phyloP scores from a whole-genome alignment of 2,797 vertebrate genomes.

The Notolepis coatsorum region DNA sequence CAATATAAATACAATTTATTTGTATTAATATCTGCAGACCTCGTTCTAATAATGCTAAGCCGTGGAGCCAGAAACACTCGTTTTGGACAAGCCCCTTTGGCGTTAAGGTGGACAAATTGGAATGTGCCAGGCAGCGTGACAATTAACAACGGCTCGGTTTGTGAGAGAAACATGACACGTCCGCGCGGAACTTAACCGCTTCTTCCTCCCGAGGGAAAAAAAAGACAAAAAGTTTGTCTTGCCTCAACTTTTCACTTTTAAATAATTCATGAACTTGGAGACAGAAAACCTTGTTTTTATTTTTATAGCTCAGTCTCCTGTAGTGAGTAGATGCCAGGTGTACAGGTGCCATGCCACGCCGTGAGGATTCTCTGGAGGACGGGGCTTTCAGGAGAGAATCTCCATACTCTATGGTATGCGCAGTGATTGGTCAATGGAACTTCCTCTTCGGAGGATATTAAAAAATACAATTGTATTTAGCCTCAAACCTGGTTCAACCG shows the following conservation, averaged over 20 bases:
- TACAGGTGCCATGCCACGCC: constrained; percentile 37
- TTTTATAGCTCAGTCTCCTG: constrained; percentile 17
- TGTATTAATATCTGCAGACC: constrained; percentile 59
- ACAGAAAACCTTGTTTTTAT: constrained; percentile 46
- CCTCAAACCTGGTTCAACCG: too few species aligned
- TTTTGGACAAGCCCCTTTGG: constrained; percentile 43
- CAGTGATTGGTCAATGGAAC: constrained; percentile 26
- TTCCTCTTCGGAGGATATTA: constrained; percentile 34
- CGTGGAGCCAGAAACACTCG: constrained; percentile 38
- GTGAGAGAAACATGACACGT: constrained; percentile 34
- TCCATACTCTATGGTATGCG: constrained; percentile 21
- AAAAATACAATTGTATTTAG: constrained; percentile 38
- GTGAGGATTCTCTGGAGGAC: constrained; percentile 37
- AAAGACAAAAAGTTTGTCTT: constrained; percentile 46
- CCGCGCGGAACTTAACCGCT: background rate
- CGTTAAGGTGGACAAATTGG: too few species aligned
- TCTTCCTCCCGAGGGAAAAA: constrained; percentile 29
- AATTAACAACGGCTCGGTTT: constrained; percentile 52
- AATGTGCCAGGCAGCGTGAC: constrained; percentile 49
- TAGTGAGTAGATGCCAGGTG: constrained; percentile 23
- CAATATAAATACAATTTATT: too few species aligned
- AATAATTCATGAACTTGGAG: constrained; percentile 71
- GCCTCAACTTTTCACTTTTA: constrained; percentile 56
- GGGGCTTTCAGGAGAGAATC: constrained; percentile 12
- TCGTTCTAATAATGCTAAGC: constrained; percentile 45